These are phyloP conservation scores for Acleris cristana DNA, from an alignment of 2,888 invertebrate species.

Conservation along the genomic window DNA sequence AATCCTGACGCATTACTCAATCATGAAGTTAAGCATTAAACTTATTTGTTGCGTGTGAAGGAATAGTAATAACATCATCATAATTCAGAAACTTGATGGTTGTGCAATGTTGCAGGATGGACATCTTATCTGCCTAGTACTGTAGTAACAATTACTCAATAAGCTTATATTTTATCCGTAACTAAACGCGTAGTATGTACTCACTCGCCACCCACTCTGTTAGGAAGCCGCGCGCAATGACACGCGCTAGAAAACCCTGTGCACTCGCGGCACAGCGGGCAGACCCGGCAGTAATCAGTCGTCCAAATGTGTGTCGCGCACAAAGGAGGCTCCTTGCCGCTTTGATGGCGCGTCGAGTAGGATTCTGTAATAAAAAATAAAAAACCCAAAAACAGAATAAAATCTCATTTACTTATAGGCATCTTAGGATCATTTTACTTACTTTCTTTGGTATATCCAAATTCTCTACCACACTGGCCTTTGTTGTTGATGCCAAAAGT, in stretches of 20 bases:
- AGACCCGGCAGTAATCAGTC: slow-evolving; percentile 93
- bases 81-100: too few relatives aligned
- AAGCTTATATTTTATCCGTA: too few relatives aligned
- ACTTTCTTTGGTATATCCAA: slow-evolving; percentile 85
- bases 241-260: slow-evolving; percentile 96
- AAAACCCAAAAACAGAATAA: neutral
- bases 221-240: slow-evolving; percentile 89
- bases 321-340: slow-evolving; percentile 76
- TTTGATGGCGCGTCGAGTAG: slow-evolving; percentile 48
- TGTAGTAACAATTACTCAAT: too few relatives aligned
- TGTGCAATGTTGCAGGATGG: too few relatives aligned
- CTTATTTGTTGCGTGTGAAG: too few relatives aligned
- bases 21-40: too few relatives aligned
- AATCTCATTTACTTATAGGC: neutral
- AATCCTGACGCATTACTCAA: too few relatives aligned
- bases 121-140: too few relatives aligned
- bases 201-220: slow-evolving; percentile 94
- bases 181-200: slow-evolving; percentile 57
- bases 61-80: too few relatives aligned
- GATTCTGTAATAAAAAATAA: slow-evolving; percentile 45
- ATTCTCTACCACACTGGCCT: slow-evolving; percentile 97
- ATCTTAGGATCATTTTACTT: slow-evolving; percentile 45
- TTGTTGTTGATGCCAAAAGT: slow-evolving; percentile 99
- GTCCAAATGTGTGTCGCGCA: slow-evolving; percentile 89
- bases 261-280: slow-evolving; percentile 95